These are phyloP conservation scores for Orthosia gothica DNA, from an alignment of 2,888 invertebrate genomes.

Conservation along the genomic window DNA sequence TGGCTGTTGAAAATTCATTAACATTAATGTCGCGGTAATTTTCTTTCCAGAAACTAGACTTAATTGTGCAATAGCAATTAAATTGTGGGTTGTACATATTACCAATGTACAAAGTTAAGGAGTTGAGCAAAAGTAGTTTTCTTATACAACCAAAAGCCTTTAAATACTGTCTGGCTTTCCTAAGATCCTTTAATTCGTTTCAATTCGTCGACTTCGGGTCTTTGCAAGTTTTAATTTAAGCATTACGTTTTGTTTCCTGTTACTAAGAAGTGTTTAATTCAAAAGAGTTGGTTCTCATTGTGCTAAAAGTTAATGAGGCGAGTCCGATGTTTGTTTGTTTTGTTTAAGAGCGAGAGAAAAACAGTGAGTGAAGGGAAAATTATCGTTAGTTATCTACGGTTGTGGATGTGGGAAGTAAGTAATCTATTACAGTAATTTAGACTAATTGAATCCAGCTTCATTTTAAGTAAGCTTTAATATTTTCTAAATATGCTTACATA, in stretches of 20 bases:
- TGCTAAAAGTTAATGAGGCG: constrained; percentile 61
- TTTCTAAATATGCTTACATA: too few relatives aligned
- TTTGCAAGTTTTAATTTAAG: constrained; percentile 65
- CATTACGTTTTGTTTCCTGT: constrained; percentile 64
- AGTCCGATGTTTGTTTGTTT: constrained; percentile 49
- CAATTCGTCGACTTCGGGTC: constrained; percentile 49
- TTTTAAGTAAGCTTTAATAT: too few relatives aligned
- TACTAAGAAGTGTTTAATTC: constrained; percentile 56
- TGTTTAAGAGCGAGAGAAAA: constrained; percentile 27
- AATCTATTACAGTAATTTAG: background rate
- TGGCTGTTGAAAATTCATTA: background rate
- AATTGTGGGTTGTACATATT: background rate
- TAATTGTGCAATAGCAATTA: background rate
- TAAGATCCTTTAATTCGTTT: constrained; percentile 67
- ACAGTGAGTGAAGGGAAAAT: constrained; percentile 17
- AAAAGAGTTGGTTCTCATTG: constrained; percentile 58
- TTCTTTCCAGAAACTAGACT: background rate
- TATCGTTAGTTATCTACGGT: constrained; percentile 33
- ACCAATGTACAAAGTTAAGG: background rate
- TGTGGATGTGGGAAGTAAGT: background rate
- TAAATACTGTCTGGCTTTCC: constrained; percentile 48
- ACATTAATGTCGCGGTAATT: background rate
- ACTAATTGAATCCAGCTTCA: background rate
- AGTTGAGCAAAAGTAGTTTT: constrained; percentile 26
- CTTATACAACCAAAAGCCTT: constrained; percentile 34